Evolutionary conservation across 1,140 invertebrate species (phyloP), one percentile per base, ranked within the genome.

Genomic region (Globodera ellingtonae): DNA sequence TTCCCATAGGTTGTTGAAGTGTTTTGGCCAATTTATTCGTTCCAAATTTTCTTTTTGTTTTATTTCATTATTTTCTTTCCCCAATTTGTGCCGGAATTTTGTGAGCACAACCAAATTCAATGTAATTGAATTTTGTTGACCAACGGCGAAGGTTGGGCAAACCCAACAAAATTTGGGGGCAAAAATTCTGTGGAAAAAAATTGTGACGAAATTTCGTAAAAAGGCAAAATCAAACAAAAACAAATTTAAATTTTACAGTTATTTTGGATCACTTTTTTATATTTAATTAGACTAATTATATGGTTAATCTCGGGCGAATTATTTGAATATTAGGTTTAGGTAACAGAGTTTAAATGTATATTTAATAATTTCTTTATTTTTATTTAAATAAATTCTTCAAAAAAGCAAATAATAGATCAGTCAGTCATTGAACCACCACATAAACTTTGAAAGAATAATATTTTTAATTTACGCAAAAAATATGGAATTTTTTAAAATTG

Each of bases 121-220:
- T 62, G 56, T 62, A 62, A 62, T 62, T 62, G 56, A 62, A 62
- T 62, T 35, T 35, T 62, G 56, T 62, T 62, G 56, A 62, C 56
- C 56, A 62, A 62, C 56, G 7, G 1, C 7, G 50, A 52, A 52
- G 50, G 10, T 24, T 69, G n/a, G n/a, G 69, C 48, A 21, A 18
- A 13, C 13, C 13, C 46, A 24, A 9, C 48, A 59, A 72, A 72
- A 47, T 50, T 72, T 72, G n/a, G 56, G 48, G 56, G 21, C n/a
- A 52, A 46, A 72, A 52, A 46, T 46, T 72, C 24, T 24, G 50
- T 18, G 24, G 24, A 46, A 13, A 72, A 72, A 72, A 47, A 0
- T 72, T 72, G 48, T 72, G 6, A 21, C 4, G 0, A 62, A 62
- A 62, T 46, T 72, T 3, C 24, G 21, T 72, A 72, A 72, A 46